A percentile compares a stretch with the other conserved stretches of the same genome.
Evolutionary conservation across 30 jellyfish, hydroid and myxozoan genomes (phyloP).

Genomic region (Turritopsis dohrnii): DNA sequence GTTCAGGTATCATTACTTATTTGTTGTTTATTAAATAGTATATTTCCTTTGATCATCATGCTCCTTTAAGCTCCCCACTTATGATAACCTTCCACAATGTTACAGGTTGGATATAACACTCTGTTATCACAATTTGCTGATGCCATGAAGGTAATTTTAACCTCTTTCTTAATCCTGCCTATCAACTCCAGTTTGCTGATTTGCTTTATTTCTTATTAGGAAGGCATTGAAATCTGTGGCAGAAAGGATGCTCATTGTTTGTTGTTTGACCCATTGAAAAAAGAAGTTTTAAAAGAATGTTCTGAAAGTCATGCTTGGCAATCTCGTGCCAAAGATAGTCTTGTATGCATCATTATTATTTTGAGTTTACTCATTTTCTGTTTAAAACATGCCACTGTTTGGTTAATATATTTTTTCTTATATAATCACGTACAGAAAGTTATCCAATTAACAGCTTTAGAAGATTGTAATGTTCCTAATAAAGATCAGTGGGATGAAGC

Average conservation of each 20-base stretch:
- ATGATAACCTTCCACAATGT: too few relatives aligned
- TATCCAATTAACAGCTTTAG: slow-evolving; percentile 83
- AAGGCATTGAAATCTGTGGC: slow-evolving; percentile 93
- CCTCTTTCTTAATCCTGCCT: background rate
- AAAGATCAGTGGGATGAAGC: slow-evolving; percentile 97
- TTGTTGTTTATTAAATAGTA: too few relatives aligned
- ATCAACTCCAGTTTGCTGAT: too few relatives aligned
- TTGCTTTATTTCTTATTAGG: slow-evolving; percentile 30
- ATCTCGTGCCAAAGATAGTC: slow-evolving; percentile 72
- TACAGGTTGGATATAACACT: slow-evolving; percentile 85
- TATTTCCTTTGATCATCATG: too few relatives aligned
- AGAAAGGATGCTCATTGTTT: slow-evolving; percentile 76
- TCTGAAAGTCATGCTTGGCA: slow-evolving; percentile 80
- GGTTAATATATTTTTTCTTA: background rate
- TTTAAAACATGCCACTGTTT: background rate
- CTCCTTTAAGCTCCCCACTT: too few relatives aligned
- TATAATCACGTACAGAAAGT: slow-evolving; percentile 49
- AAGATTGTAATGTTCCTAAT: slow-evolving; percentile 88
- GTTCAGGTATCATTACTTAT: slow-evolving; percentile 46
- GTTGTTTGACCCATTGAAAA: slow-evolving; percentile 57
- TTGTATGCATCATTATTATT: slow-evolving; percentile 39
- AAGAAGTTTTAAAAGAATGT: slow-evolving; percentile 65
- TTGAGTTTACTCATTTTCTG: background rate
- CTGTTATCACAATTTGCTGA: slow-evolving; percentile 64
- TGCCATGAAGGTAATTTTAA: slow-evolving; percentile 73